Evolutionary conservation across 2,888 invertebrate species (phyloP), one percentile per base, ranked within the genome.

Genomic region (Caenorhabditis macrosperma): DNA sequence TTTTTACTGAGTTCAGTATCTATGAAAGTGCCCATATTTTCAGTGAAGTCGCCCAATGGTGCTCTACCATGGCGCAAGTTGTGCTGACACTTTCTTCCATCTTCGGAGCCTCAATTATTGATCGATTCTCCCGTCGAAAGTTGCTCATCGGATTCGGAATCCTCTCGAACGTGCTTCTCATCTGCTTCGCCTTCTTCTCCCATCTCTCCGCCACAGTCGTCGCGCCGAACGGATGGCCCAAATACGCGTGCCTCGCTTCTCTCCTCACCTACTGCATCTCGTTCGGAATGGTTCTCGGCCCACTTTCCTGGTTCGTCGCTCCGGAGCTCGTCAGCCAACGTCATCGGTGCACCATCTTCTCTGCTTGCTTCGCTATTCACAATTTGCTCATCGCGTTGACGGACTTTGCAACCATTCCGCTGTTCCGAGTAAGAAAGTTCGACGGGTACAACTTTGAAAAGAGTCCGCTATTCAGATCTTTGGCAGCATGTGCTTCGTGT

Each of bases 291-390:
- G 85, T 87, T n/a, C 79, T 86, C 17, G 88, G 87, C 1, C 87
- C 87, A 22, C 57, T 85, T 15, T 82, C 85, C 3, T 88, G 88
- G 88, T 88, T 88, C 61, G 85, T 88, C 17, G 88, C 88, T 3
- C 86, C 88, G 9, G 88, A 88, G 57, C 83, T 88, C 55, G 88
- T 88, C 72, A 81, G 82, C 35, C 87, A 88, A 60, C 83, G 86
- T 12, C 88, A 88, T 71, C 82, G 86, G 9, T 84, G 87, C 24
- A 87, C 87, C 17, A 83, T 88, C 48, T 88, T 88, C 76, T 85
- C 87, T 24, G 79, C 86, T 24, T 88, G 88, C 61, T 88, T 86
- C 63, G 86, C 87, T 22, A 84, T 87, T 78, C 85, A 85, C 78
- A 88, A 88, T 52, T 68, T 86, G 17, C 75, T 88, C 41, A 88